Conservation (phyloP, 1,140 invertebrate genomes). For the Drosophila rufa region DNA sequence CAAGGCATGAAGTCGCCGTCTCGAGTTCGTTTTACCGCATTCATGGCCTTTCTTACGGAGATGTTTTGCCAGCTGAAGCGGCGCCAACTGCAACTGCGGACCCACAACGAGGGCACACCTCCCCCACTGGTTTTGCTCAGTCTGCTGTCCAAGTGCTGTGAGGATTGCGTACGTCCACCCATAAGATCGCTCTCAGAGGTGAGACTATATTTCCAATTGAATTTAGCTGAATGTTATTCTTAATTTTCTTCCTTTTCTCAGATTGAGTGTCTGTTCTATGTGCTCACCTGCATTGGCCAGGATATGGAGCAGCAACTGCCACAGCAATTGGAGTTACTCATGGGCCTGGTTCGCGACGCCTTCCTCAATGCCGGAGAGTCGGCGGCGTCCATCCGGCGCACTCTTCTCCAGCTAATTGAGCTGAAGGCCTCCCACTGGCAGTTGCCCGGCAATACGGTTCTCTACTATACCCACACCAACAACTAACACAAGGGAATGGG, state of each 20-base stretch:
- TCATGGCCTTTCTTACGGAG: constrained; percentile 95
- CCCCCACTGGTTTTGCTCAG: constrained; percentile 91
- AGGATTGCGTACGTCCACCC: constrained; percentile 92
- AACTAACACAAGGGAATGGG: constrained; percentile 37
- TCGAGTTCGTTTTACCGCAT: constrained; percentile 90
- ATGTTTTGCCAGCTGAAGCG: constrained; percentile 94
- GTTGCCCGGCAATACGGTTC: constrained; percentile 93
- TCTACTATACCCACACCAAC: constrained; percentile 93
- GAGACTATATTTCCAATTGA: neutral
- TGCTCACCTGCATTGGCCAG: constrained; percentile 93
- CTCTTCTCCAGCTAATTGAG: constrained; percentile 94
- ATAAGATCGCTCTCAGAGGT: constrained; percentile 92
- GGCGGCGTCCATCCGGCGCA: constrained; percentile 90
- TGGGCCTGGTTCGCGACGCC: constrained; percentile 92
- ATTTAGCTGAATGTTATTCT: neutral
- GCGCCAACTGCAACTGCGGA: constrained; percentile 89
- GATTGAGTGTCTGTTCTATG: constrained; percentile 95
- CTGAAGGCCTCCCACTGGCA: constrained; percentile 95
- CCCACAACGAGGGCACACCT: constrained; percentile 89
- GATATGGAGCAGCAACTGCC: constrained; percentile 93
- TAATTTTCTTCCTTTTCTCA: constrained; percentile 75
- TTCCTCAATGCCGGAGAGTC: constrained; percentile 90
- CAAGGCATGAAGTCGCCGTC: constrained; percentile 84
- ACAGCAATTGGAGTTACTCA: constrained; percentile 90
- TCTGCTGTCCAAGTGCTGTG: constrained; percentile 93